These are phyloP conservation scores for Bombyx huttoni DNA, from an alignment of 2,888 invertebrate species.

Conservation along the genomic window DNA sequence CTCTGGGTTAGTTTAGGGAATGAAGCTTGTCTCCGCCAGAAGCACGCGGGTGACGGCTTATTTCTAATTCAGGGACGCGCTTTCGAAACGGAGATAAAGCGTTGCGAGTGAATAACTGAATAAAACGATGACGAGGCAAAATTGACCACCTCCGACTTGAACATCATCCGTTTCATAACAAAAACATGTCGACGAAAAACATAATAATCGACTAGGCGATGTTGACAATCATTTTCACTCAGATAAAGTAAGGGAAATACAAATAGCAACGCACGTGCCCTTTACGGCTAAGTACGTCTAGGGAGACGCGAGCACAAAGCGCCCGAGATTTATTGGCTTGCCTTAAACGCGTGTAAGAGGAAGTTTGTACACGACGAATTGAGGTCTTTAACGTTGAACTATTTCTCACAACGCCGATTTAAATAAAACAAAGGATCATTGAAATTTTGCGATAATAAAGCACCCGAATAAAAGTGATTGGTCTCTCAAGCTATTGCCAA, in stretches of 20 bases:
- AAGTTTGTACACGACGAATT: conserved; percentile 47
- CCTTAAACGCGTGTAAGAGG: conserved; percentile 46
- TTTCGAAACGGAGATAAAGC: conserved; percentile 45
- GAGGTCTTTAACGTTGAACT: conserved; percentile 53
- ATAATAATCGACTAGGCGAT: conserved; percentile 29
- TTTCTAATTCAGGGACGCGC: conserved; percentile 52
- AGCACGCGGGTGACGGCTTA: conserved; percentile 44
- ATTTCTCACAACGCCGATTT: conserved; percentile 47
- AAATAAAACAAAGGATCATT: conserved; percentile 52
- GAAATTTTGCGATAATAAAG: conserved; percentile 60
- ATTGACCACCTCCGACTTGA: conserved; percentile 18
- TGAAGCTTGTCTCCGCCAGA: conserved; percentile 42
- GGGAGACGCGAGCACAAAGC: conserved; percentile 43
- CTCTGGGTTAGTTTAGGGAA: conserved; percentile 53
- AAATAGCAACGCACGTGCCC: conserved; percentile 52
- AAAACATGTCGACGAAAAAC: conserved; percentile 20
- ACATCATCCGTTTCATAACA: conserved; percentile 25
- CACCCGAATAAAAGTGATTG: conserved; percentile 43
- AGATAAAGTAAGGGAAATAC: conserved; percentile 47
- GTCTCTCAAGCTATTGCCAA: conserved; percentile 34
- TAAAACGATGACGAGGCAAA: conserved; percentile 43
- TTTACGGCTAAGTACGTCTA: conserved; percentile 54
- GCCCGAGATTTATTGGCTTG: conserved; percentile 49
- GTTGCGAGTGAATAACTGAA: conserved; percentile 46
- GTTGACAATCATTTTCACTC: conserved; percentile 46